Percentiles rank a stretch among this genome's conserved stretches.
Conservation (phyloP, 1,140 invertebrate species). For the Gonioctena quinquepunctata region DNA sequence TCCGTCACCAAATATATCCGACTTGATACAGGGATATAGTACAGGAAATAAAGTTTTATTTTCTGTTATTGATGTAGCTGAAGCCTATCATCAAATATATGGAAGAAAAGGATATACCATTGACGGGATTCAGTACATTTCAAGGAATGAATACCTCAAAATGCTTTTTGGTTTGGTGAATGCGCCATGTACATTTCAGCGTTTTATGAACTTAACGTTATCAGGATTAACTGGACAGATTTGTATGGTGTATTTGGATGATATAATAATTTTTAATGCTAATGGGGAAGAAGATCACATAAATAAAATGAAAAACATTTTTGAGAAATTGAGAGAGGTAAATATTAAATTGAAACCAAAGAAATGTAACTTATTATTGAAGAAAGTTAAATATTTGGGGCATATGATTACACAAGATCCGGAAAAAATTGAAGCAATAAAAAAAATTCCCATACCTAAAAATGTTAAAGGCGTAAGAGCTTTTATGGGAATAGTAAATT, state of each 20-base stretch:
- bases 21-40: background rate
- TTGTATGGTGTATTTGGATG: slow-evolving; percentile 13
- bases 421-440: slow-evolving; percentile 18
- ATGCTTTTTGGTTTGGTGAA: slow-evolving; percentile 21
- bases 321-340: background rate
- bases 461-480: slow-evolving; percentile 16
- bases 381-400: slow-evolving; percentile 23
- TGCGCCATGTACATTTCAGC: slow-evolving; percentile 9
- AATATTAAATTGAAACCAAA: slow-evolving; percentile 11
- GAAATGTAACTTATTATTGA: slow-evolving; percentile 18
- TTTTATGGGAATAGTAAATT: slow-evolving; percentile 22
- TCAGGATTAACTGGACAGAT: background rate
- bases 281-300: background rate
- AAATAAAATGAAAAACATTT: background rate
- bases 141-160: slow-evolving; percentile 10
- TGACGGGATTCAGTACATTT: slow-evolving; percentile 5
- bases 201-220: slow-evolving; percentile 12
- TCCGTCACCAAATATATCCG: slow-evolving; percentile 3
- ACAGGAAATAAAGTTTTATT: background rate
- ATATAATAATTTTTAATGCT: slow-evolving; percentile 13
- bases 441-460: slow-evolving; percentile 17
- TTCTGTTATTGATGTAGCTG: slow-evolving; percentile 1
- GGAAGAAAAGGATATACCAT: background rate
- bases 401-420: slow-evolving; percentile 20
- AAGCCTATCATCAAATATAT: slow-evolving; percentile 18